These are phyloP conservation scores for Linyphia triangularis DNA, from an alignment of 2,888 invertebrate species.

Conservation along the genomic window DNA sequence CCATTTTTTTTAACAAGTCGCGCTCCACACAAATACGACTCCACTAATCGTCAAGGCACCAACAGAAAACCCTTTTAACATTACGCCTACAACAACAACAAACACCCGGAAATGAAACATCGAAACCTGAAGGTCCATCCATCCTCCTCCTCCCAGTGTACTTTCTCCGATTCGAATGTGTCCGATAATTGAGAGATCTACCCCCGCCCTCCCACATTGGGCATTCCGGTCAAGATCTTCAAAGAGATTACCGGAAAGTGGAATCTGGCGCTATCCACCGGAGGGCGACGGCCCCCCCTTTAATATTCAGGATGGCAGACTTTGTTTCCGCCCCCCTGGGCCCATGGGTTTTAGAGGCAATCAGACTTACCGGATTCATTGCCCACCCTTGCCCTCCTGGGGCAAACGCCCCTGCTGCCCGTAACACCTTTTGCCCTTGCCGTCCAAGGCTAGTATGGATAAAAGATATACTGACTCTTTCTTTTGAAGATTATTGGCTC, in stretches of 20 bases:
- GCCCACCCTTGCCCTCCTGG: slow-evolving; percentile 30
- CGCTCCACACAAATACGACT: background rate
- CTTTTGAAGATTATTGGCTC: too few relatives aligned
- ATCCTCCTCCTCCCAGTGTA: too few relatives aligned
- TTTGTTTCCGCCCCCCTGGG: slow-evolving; percentile 73
- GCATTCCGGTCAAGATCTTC: slow-evolving; percentile 74
- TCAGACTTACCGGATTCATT: slow-evolving; percentile 73
- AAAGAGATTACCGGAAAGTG: slow-evolving; percentile 75
- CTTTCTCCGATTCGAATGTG: slow-evolving; percentile 37
- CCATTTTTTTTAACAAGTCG: too few relatives aligned
- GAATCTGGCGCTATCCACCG: slow-evolving; percentile 69
- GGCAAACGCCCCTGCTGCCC: background rate
- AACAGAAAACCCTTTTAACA: too few relatives aligned
- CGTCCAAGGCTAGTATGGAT: background rate
- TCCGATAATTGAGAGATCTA: slow-evolving; percentile 59
- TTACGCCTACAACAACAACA: background rate
- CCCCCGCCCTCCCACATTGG: slow-evolving; percentile 65
- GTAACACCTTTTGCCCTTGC: slow-evolving; percentile 48
- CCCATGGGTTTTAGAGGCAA: slow-evolving; percentile 74
- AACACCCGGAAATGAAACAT: background rate
- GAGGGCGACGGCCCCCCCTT: slow-evolving; percentile 46
- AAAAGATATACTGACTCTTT: too few relatives aligned
- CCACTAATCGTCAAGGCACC: background rate
- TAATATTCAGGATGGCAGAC: slow-evolving; percentile 74
- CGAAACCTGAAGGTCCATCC: background rate